Evolutionary conservation across 1,140 invertebrate genomes (phyloP).

Genomic region (Sinonovacula constricta): DNA sequence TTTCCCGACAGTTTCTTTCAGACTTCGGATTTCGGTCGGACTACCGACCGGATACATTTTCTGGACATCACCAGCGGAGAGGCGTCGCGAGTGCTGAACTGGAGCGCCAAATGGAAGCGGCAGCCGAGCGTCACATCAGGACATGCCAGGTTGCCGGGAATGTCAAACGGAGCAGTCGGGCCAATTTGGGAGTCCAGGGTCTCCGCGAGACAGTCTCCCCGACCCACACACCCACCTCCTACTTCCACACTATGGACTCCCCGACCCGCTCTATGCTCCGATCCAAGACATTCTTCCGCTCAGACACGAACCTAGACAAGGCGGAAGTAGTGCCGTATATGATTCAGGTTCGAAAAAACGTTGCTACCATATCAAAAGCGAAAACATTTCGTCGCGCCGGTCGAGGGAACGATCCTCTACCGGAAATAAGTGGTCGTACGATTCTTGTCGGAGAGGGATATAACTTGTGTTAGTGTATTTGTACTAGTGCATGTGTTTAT

Average conservation of each 20-base stretch:
- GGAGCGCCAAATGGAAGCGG: slow-evolving; percentile 19
- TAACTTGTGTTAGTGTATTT: no score
- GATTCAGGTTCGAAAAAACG: slow-evolving; percentile 34
- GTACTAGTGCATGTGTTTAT: no score
- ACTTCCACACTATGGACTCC: not conserved
- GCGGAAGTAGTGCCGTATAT: slow-evolving; percentile 16
- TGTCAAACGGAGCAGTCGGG: slow-evolving; percentile 28
- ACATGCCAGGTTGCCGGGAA: slow-evolving; percentile 31
- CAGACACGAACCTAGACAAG: slow-evolving; percentile 18
- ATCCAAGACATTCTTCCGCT: slow-evolving; percentile 18
- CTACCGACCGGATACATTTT: slow-evolving; percentile 38
- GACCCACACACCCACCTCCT: slow-evolving; percentile 4
- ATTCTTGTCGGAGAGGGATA: slow-evolving; percentile 32
- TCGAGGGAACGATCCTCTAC: not conserved
- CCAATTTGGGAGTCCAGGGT: slow-evolving; percentile 7
- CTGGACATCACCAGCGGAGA: slow-evolving; percentile 25
- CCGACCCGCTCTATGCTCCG: not conserved
- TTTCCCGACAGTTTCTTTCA: slow-evolving; percentile 21
- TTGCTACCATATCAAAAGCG: slow-evolving; percentile 14
- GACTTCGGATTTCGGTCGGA: slow-evolving; percentile 26
- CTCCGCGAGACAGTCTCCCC: slow-evolving; percentile 36
- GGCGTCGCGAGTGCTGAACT: slow-evolving; percentile 31
- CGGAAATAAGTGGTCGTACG: slow-evolving; percentile 13
- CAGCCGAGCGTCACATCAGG: slow-evolving; percentile 35
- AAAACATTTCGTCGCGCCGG: slow-evolving; percentile 4